Evolutionary conservation across 2,888 invertebrate species (phyloP), one percentile per base, ranked within the genome.

Genomic region (Phorcus lineatus): DNA sequence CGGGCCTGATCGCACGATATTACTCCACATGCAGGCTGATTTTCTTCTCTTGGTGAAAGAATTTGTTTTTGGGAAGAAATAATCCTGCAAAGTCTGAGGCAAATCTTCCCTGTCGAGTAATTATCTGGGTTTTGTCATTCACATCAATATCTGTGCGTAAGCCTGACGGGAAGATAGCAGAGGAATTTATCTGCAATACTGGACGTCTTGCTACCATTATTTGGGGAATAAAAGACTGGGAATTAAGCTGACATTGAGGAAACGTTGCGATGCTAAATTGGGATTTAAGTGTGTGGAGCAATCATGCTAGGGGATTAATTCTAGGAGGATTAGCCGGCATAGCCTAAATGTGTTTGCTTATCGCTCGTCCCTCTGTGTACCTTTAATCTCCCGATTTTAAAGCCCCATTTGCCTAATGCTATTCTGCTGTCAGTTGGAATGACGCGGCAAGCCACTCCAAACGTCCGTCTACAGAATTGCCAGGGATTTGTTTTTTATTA

Each of bases 311-410:
- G 79, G 85, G 87, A 85, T 86, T 86, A 87, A 80, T 82, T 83
- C 81, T 77, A 78, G 82, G 76, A 74, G 85, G 86, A 86, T 87
- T 86, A 86, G 80, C 36, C 74, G 36, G 52, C 53, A 24, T 24
- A 74, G 77, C 79, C 77, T 82, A 83, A 85, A 82, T 83, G 82
- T 86, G 86, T 86, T 86, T 87, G 86, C 86, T 86, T 87, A 85
- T 86, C 87, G 83, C 67, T 77, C 77, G 77, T 77, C 70, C 78
- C 79, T 57, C 66, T 80, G 80, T 84, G 82, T 82, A 78, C 57
- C 77, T 81, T 77, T 84, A 85, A 86, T 86, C 86, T 82, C 62
- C 36, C 54, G 55, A 81, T 81, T 82, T 86, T 84, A 84, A 84
- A 84, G 83, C 84, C 84, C 86, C 85, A 85, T 86, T 86, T 80